Evolutionary conservation across 2,113 vertebrate genomes (phyloP).

Genomic region (Candoia aspera): DNA sequence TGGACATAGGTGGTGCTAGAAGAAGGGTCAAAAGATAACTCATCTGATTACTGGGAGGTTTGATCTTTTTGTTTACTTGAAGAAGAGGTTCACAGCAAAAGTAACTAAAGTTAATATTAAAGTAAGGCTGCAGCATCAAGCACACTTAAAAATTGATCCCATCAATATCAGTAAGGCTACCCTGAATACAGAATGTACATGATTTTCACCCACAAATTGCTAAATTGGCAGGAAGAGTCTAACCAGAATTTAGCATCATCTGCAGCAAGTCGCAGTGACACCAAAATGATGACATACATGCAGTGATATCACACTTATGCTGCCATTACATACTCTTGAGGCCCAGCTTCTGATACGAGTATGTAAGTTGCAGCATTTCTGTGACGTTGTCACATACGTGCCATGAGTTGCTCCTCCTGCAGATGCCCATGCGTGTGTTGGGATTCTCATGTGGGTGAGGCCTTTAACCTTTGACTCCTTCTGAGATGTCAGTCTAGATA

Average conservation of each 20-base stretch:
- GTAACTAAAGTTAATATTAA: neutral
- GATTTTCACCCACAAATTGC: neutral
- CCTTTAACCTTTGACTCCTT: neutral
- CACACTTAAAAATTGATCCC: neutral
- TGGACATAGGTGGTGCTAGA: neutral
- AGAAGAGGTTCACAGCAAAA: neutral
- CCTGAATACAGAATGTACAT: neutral
- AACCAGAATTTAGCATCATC: neutral
- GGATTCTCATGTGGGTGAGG: neutral
- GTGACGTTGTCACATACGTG: neutral
- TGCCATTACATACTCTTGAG: neutral
- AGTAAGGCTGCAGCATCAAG: neutral
- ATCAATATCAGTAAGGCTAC: neutral
- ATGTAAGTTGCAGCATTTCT: neutral
- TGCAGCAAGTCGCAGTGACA: neutral
- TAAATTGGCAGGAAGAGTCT: neutral
- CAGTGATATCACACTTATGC: neutral
- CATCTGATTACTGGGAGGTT: neutral
- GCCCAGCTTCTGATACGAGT: neutral
- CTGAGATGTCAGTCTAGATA: neutral
- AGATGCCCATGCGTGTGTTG: neutral
- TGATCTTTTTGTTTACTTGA: neutral
- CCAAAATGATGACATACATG: neutral
- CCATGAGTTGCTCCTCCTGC: neutral
- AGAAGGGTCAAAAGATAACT: neutral